phyloP scores from a whole-genome alignment of 2,888 invertebrate species.

The Drosophila peninsularis region DNA sequence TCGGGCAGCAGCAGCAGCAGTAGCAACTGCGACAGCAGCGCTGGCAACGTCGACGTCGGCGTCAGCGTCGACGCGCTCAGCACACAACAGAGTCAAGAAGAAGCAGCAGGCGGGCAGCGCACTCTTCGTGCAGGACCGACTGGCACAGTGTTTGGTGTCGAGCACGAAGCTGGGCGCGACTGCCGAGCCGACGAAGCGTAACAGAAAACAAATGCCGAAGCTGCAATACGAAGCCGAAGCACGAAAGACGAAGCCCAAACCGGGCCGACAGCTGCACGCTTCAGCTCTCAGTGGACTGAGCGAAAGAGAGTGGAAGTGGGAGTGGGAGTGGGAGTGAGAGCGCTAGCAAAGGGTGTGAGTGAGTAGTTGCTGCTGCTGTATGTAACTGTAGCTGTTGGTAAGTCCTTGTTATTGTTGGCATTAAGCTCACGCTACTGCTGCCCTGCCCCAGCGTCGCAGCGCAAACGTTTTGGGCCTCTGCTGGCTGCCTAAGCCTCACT shows the following conservation, averaged over 20 bases:
- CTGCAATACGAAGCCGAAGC: constrained; percentile 25
- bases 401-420: constrained; percentile 68
- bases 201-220: constrained; percentile 23
- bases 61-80: constrained; percentile 45
- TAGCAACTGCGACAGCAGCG: background rate
- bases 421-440: constrained; percentile 60
- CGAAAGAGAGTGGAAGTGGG: constrained; percentile 1
- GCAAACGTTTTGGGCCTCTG: constrained; percentile 60
- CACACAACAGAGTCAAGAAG: constrained; percentile 3
- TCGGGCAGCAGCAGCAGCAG: constrained; percentile 13
- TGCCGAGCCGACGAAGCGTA: constrained; percentile 13
- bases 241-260: constrained; percentile 22
- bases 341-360: background rate
- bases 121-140: constrained; percentile 67
- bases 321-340: background rate
- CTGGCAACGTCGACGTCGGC: constrained; percentile 10
- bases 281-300: constrained; percentile 28
- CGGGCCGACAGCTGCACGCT: constrained; percentile 37
- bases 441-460: constrained; percentile 20
- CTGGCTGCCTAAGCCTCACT: background rate
- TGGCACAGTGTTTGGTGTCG: constrained; percentile 71
- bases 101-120: constrained; percentile 5
- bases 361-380: constrained; percentile 9
- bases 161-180: constrained; percentile 37
- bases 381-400: constrained; percentile 24